Percentiles rank a stretch among this genome's conserved stretches.
Conservation (phyloP, 2,888 invertebrate genomes). For the Ferrisia virgata region DNA sequence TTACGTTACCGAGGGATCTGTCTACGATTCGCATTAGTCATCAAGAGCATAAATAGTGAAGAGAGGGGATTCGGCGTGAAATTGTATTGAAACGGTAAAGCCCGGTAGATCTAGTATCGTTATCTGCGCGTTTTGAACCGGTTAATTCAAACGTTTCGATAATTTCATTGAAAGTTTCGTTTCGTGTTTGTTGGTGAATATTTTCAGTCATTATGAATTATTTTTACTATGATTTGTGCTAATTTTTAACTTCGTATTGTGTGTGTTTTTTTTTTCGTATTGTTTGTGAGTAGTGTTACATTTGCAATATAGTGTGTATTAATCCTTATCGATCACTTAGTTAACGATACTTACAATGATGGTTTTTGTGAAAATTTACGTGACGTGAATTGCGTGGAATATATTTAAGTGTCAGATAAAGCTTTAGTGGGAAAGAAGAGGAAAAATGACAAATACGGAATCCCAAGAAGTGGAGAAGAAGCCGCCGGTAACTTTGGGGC, state of each 20-base stretch:
- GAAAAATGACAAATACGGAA: not conserved
- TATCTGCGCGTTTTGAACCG: conserved; percentile 33
- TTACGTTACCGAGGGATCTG: not conserved
- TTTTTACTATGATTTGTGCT: not conserved
- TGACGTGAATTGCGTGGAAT: not conserved
- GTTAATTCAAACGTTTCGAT: not conserved
- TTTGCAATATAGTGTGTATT: not conserved
- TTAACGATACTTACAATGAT: not conserved
- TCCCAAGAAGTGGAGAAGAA: not conserved
- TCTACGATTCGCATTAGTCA: not conserved
- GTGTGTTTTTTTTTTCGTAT: not conserved
- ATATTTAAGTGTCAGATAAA: not conserved
- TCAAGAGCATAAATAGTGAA: not conserved
- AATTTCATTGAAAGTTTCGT: conserved; percentile 2
- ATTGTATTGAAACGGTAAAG: conserved; percentile 5
- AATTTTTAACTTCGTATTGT: not conserved
- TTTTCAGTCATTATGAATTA: not conserved
- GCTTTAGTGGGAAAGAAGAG: too few species aligned
- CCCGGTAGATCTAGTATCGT: conserved; percentile 35
- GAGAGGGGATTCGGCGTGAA: not conserved
- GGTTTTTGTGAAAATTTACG: not conserved
- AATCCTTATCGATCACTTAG: not conserved
- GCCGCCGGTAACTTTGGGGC: not conserved
- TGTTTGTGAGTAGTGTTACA: not conserved
- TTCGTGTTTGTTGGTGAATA: not conserved